Evolutionary conservation across 2,113 vertebrate genomes (phyloP).

Genomic region (Prinia subflava): DNA sequence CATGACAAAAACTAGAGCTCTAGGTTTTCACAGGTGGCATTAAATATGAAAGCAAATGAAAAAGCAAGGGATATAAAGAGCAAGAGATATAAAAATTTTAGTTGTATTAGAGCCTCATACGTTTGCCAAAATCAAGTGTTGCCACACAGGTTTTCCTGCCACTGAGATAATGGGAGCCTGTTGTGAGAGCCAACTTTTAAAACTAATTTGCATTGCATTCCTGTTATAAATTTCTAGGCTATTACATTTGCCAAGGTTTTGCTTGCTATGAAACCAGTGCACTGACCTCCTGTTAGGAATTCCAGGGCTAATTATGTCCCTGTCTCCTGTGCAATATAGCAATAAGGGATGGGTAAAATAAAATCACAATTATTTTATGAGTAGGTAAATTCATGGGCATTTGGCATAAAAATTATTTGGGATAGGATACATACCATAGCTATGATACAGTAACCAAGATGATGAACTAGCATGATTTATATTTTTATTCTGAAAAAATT

Average conservation of each 20-base stretch:
- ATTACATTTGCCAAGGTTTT: not conserved
- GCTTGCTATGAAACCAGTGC: not conserved
- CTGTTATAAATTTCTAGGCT: not conserved
- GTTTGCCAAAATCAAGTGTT: not conserved
- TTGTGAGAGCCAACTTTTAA: not conserved
- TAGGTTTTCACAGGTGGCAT: not conserved
- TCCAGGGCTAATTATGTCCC: not conserved
- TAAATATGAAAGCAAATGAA: not conserved
- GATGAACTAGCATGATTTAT: not conserved
- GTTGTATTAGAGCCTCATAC: not conserved
- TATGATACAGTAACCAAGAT: not conserved
- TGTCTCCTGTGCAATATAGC: not conserved
- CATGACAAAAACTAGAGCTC: not conserved
- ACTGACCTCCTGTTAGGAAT: not conserved
- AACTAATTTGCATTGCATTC: constrained; percentile 5
- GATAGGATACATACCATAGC: not conserved
- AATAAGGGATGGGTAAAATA: not conserved
- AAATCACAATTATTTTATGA: not conserved
- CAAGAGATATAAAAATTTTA: not conserved
- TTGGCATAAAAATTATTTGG: not conserved
- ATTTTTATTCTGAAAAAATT: not conserved
- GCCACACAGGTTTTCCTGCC: not conserved
- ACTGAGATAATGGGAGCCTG: not conserved
- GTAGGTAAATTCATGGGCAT: not conserved
- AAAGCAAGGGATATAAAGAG: not conserved